Evolutionary conservation across 2,113 vertebrate genomes (phyloP).

Genomic region (Condylura cristata): DNA sequence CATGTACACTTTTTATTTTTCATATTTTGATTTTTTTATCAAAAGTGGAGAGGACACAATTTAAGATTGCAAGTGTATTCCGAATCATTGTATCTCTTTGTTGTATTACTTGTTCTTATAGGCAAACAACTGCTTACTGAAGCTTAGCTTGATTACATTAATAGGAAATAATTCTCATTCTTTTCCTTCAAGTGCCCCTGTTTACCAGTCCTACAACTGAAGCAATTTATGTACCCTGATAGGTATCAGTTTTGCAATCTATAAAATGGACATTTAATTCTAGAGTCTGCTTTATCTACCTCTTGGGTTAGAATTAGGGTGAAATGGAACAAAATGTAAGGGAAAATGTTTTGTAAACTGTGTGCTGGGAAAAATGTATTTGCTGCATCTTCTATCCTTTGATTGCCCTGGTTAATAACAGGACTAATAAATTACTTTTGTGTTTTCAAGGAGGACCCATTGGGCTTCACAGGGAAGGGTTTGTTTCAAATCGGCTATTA

Average conservation of each 20-base stretch:
- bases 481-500: conserved; percentile 83
- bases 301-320: neutral
- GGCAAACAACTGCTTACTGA: neutral
- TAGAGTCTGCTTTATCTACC: neutral
- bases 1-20: neutral
- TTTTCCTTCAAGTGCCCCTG: neutral
- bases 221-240: neutral
- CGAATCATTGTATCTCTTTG: neutral
- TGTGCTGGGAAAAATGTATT: neutral
- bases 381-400: neutral
- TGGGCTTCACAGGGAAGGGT: conserved; percentile 68
- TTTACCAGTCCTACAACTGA: neutral
- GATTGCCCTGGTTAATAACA: neutral
- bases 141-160: neutral
- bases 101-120: neutral
- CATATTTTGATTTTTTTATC: neutral
- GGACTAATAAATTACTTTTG: conserved; percentile 12
- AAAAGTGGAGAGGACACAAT: neutral
- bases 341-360: neutral
- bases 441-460: conserved; percentile 50
- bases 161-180: neutral
- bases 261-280: neutral
- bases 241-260: neutral
- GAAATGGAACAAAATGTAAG: neutral
- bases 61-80: neutral